A percentile compares a stretch with the other conserved stretches of the same genome.
Evolutionary conservation across 2,888 invertebrate species (phyloP).

Genomic region (Diarsia brunnea): DNA sequence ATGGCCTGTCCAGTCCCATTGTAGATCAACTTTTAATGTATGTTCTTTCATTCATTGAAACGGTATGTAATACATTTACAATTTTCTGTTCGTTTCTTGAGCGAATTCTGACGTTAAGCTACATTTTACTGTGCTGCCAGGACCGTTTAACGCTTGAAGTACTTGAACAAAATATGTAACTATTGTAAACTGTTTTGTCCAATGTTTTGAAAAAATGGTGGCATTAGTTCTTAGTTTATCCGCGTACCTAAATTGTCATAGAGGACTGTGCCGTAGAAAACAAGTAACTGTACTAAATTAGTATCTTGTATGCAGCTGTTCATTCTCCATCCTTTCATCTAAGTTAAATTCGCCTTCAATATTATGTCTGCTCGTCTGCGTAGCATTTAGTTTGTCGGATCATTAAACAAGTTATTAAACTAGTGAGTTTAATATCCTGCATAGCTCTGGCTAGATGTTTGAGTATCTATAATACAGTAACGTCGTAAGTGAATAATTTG

Average conservation of each 20-base stretch:
- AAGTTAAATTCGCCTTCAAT: not conserved
- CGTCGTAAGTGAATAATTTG: not conserved
- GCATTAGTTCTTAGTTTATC: not conserved
- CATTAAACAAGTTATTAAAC: constrained; percentile 34
- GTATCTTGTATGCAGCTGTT: not conserved
- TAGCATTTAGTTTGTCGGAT: constrained; percentile 27
- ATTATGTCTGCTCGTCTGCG: not conserved
- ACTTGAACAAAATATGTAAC: not conserved
- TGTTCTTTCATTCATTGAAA: not conserved
- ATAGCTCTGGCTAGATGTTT: not conserved
- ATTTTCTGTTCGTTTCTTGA: not conserved
- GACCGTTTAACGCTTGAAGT: not conserved
- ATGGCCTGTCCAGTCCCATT: not conserved
- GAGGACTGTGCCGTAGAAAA: not conserved
- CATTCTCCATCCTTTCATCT: constrained; percentile 2
- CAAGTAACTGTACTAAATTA: not conserved
- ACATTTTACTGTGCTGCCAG: not conserved
- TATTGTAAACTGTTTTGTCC: too few relatives aligned
- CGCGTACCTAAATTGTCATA: not conserved
- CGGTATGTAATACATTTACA: not conserved
- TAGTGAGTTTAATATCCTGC: constrained; percentile 57
- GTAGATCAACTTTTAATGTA: not conserved
- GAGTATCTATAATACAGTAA: not conserved
- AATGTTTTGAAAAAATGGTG: not conserved
- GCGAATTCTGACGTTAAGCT: not conserved